Conservation (phyloP, 2,888 invertebrate genomes). For the Chaitophorus viminalis region DNA sequence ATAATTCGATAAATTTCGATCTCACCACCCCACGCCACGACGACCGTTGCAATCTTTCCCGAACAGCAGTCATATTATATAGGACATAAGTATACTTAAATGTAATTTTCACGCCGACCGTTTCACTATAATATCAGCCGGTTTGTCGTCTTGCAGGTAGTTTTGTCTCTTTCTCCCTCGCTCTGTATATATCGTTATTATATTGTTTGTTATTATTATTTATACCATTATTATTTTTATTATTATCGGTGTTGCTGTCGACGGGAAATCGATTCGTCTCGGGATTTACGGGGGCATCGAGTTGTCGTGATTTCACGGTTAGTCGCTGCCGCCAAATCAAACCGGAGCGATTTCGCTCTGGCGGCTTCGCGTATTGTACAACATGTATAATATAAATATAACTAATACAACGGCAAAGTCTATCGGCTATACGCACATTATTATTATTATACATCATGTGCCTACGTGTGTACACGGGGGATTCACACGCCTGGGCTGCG, state of each 20-base stretch:
- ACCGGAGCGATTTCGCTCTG: constrained; percentile 33
- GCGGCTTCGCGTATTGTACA: not conserved
- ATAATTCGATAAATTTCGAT: not conserved
- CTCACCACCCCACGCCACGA: not conserved
- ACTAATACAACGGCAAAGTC: too few relatives aligned
- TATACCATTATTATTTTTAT: not conserved
- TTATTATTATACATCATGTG: not conserved
- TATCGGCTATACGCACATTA: not conserved
- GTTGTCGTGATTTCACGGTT: constrained; percentile 31
- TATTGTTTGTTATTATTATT: not conserved
- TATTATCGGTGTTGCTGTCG: not conserved
- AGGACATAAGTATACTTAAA: not conserved
- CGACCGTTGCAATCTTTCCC: not conserved
- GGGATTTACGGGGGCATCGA: constrained; percentile 31
- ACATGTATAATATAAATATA: not conserved
- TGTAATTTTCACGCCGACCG: not conserved
- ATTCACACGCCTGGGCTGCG: not conserved
- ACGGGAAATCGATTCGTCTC: constrained; percentile 42
- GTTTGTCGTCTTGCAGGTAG: not conserved
- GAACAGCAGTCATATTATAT: not conserved
- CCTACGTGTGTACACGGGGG: not conserved
- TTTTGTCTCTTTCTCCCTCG: not conserved
- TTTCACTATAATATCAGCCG: not conserved
- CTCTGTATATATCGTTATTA: not conserved
- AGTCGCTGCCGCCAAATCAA: not conserved